These are phyloP conservation scores for Enoplosus armatus DNA, from an alignment of 2,797 vertebrate species.

Conservation along the genomic window DNA sequence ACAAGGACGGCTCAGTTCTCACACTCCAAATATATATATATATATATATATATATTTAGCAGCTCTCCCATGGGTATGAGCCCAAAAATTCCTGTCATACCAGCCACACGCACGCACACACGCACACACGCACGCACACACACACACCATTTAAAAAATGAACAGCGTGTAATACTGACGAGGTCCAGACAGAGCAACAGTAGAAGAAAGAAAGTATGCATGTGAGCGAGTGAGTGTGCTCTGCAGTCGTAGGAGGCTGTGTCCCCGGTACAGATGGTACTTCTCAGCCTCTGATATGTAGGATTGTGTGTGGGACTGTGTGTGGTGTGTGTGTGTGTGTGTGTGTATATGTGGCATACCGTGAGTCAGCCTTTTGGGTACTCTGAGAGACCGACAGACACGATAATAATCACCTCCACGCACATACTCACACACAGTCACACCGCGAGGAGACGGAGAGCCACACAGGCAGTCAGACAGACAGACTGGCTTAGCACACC, in stretches of 20 bases:
- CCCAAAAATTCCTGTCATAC: slow-evolving; percentile 64
- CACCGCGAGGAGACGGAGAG: slow-evolving; percentile 55
- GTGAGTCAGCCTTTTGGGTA: slow-evolving; percentile 80
- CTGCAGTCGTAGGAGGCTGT: slow-evolving; percentile 54
- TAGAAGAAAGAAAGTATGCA: slow-evolving; percentile 26
- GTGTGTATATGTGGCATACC: slow-evolving; percentile 60
- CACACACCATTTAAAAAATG: slow-evolving; percentile 49
- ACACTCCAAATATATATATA: slow-evolving; percentile 67
- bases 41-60: slow-evolving; percentile 55
- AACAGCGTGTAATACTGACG: slow-evolving; percentile 34
- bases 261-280: slow-evolving; percentile 76
- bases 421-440: slow-evolving; percentile 59
- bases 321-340: slow-evolving; percentile 33
- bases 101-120: slow-evolving; percentile 13
- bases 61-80: slow-evolving; percentile 54
- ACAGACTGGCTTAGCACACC: slow-evolving; percentile 63
- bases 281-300: slow-evolving; percentile 74
- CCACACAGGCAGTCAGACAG: slow-evolving; percentile 64
- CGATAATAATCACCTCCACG: slow-evolving; percentile 74
- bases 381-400: slow-evolving; percentile 72
- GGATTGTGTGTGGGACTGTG: slow-evolving; percentile 65
- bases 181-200: slow-evolving; percentile 42
- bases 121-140: slow-evolving; percentile 23
- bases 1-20: slow-evolving; percentile 66
- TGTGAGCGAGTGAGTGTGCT: slow-evolving; percentile 24